A percentile compares a stretch with the other conserved stretches of the same genome.
Evolutionary conservation across 2,888 invertebrate species (phyloP).

Genomic region (Rotaria socialis): DNA sequence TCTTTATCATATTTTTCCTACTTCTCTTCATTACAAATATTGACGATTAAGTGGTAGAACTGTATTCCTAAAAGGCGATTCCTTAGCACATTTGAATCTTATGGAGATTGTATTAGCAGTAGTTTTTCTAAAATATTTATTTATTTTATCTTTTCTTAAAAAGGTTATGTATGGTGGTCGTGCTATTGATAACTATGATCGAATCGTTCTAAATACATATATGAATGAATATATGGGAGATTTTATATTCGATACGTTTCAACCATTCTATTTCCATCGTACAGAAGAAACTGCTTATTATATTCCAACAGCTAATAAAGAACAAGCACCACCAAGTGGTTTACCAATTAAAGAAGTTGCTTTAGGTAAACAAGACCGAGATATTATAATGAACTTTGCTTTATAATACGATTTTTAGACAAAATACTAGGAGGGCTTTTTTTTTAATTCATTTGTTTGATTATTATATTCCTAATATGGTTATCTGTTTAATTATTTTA

Average conservation of each 20-base stretch:
- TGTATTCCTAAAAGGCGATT: too few relatives aligned
- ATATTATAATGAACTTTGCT: too few relatives aligned
- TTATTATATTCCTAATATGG: background rate
- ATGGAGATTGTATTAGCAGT: too few relatives aligned
- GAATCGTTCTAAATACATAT: slow-evolving; percentile 77
- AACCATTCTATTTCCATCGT: slow-evolving; percentile 81
- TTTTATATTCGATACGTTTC: slow-evolving; percentile 82
- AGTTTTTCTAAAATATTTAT: background rate
- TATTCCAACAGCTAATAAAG: slow-evolving; percentile 69
- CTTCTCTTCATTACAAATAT: too few relatives aligned
- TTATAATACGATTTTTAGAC: too few relatives aligned
- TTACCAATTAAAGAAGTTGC: slow-evolving; percentile 21
- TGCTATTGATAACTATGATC: slow-evolving; percentile 83
- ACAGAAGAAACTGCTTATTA: slow-evolving; percentile 73
- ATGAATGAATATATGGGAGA: slow-evolving; percentile 92
- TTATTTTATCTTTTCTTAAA: background rate
- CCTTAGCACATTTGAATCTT: too few relatives aligned
- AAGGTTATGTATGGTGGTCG: slow-evolving; percentile 82
- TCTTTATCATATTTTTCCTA: too few relatives aligned
- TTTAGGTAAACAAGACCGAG: slow-evolving; percentile 25
- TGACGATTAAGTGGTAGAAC: too few relatives aligned
- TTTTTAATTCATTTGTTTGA: too few relatives aligned
- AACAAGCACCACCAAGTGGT: slow-evolving; percentile 59
- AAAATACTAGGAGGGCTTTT: too few relatives aligned
- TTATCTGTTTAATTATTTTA: background rate